Conservation (phyloP, 2,113 vertebrate species). For the Embiotoca jacksoni region DNA sequence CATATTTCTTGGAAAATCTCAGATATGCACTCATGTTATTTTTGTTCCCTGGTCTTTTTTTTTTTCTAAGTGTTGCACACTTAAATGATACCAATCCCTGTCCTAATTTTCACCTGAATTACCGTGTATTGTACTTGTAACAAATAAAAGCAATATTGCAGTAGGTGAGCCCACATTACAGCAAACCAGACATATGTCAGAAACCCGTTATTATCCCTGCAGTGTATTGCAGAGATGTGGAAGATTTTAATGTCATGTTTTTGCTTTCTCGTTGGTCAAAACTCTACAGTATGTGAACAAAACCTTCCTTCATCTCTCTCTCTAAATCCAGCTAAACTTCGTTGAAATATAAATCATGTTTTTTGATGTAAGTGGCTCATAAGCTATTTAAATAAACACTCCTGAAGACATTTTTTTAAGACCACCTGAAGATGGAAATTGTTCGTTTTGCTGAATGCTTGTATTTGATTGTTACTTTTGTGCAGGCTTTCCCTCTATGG, state of each 20-base stretch:
- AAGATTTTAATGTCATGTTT: background rate
- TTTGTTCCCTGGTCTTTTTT: too few relatives aligned
- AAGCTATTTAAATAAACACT: background rate
- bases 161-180: background rate
- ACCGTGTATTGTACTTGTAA: background rate
- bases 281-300: background rate
- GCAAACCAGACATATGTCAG: background rate
- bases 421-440: slow-evolving; percentile 12
- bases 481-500: background rate
- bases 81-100: background rate
- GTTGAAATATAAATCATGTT: background rate
- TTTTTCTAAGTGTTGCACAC: background rate
- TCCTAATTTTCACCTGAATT: background rate
- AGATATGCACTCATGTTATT: too few relatives aligned
- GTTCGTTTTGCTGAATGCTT: slow-evolving; percentile 2
- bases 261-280: background rate
- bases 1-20: too few relatives aligned
- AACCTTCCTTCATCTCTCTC: background rate
- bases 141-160: background rate
- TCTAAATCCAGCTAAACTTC: background rate
- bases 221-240: background rate
- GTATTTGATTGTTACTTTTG: slow-evolving; percentile 27
- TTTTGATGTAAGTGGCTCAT: background rate
- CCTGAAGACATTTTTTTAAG: background rate
- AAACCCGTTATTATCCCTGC: background rate